phyloP scores from a whole-genome alignment of 2,113 vertebrate species.

The Marmota flaviventris region DNA sequence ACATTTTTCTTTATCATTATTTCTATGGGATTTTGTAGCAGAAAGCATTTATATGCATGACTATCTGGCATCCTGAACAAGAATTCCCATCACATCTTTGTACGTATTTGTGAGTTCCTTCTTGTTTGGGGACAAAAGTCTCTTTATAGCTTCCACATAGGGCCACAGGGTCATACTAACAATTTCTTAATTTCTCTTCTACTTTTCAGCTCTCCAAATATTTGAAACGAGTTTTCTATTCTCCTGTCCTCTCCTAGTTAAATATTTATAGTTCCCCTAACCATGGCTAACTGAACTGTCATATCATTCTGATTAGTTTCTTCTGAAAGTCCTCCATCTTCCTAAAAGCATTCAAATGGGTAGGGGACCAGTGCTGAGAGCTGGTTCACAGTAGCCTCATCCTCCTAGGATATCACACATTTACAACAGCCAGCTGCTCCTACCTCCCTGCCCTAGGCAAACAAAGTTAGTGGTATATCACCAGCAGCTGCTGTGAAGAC shows the following conservation, averaged over 20 bases:
- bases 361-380: not conserved
- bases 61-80: slow-evolving; percentile 20
- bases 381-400: not conserved
- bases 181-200: slow-evolving; percentile 52
- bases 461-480: not conserved
- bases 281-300: not conserved
- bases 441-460: not conserved
- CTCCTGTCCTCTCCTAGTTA: not conserved
- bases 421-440: not conserved
- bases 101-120: not conserved
- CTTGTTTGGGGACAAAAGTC: not conserved
- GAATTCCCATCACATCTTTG: not conserved
- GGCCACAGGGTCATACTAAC: not conserved
- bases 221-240: not conserved
- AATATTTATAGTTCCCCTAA: slow-evolving; percentile 52
- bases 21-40: not conserved
- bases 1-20: not conserved
- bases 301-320: slow-evolving; percentile 29
- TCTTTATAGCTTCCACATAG: not conserved
- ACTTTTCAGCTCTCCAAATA: slow-evolving; percentile 41
- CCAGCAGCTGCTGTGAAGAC: not conserved
- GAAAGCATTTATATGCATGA: not conserved
- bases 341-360: not conserved
- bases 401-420: not conserved
- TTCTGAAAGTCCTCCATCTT: slow-evolving; percentile 7